Evolutionary conservation across 2,888 invertebrate species (phyloP), one percentile per base, ranked within the genome.

Genomic region (Eulithis prunata): DNA sequence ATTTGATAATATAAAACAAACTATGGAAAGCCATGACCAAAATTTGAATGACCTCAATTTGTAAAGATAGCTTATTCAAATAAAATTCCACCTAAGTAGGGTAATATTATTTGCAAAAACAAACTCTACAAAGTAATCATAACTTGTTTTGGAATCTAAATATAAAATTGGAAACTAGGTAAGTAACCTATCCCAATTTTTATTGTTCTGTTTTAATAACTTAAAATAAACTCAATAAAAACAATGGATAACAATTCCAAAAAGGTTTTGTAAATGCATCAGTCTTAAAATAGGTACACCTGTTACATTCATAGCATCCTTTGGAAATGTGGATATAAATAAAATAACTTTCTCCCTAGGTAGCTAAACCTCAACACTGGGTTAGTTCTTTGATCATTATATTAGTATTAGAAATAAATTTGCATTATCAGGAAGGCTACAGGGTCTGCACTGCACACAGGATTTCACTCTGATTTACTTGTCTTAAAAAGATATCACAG

Each of bases 231-330:
- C 55, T 57, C 53, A 53, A 52, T 14, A 53, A 28, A 63, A 55
- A 60, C 58, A 58, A 62, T 52, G 36, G 57, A 57, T 46, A 14
- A 38, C 55, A 56, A 64, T 60, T 66, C 56, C 46, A 54, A 64
- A 61, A 43, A 67, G 60, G 67, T 78, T 76, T 76, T 78, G 79
- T 85, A 88, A 86, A 88, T 88, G 84, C 86, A 85, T 89, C 89
- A 90, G 88, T 89, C 89, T 88, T 87, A 71, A 71, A 72, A 66
- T 49, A 49, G 49, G 49, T 49, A 49, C n/a, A n/a, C 49, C 74
- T 66, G 71, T 72, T 70, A 57, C 63, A 68, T 70, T 57, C 64
- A 68, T 68, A 73, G 68, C 70, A 69, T 71, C 71, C 71, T 73
- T 65, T 58, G 56, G 57, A 67, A 64, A 66, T 38, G 38, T 41